Base-by-base conservation (phyloP, 2,113 vertebrate genomes). In the Neogobius melanostomus region DNA sequence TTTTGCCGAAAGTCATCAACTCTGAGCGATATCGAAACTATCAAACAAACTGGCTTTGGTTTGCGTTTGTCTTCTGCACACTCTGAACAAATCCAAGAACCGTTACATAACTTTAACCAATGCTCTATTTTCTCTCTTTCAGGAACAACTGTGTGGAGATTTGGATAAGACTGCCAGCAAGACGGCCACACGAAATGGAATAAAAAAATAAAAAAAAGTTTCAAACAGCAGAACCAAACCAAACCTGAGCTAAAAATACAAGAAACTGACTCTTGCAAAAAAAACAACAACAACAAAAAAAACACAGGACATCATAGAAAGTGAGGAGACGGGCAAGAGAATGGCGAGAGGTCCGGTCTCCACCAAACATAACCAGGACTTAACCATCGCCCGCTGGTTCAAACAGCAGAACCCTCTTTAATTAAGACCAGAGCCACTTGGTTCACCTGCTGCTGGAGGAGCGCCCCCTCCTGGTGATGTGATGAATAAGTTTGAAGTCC, bases 401-500 rank as follows among this genome's bases (percentile, higher is more conserved):
- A 74, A 75, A 60, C 75, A 69, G 74, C 72, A 81, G 73, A 66
- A 66, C 50, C 83, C 76, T 57, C 71, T 15, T 71, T 89, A 73
- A 82, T 71, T 89, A 73, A 82, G 79, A 61, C 57, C 80, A 82
- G 91, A 94, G 93, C 93, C 92, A 91, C 91, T 82, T 61, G 11
- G 82, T 87, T 88, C 86, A 90, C 85, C 95, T 95, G 95, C 95
- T 95, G 95, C 94, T 96, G 96, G 95, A 99, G 95, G 94, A 96
- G 81, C 50, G 69, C 95, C 93, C 93, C 91, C 94, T 91, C 95
- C 96, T 90, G 94, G 98, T 99, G 95, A 99, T 99, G 97, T 99
- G 96, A 99, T 99, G 98, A 99, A 99, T 98, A 99, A 99, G 97
- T 99, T 99, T 98, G 98, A 99, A 94, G 98, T 99, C 94, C 98